Base-by-base conservation (phyloP, 1,140 invertebrate genomes). In the Homalodisca vitripennis region DNA sequence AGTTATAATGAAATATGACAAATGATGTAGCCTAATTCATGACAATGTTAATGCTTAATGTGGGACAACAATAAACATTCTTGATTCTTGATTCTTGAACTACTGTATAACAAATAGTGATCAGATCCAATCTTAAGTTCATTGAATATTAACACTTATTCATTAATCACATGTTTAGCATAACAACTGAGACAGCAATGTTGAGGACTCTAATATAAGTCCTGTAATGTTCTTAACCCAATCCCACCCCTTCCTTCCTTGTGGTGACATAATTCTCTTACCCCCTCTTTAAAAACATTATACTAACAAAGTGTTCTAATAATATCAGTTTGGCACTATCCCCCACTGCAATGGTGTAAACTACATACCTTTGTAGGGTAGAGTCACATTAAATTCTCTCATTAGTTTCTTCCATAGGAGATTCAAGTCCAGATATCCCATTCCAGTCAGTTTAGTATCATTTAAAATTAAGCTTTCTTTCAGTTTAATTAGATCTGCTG, bases 381-480 rank as follows among this genome's bases (percentile, higher is more conserved):
- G 81, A 63, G 79, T 69, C 66, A 86, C 82, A 63, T 80, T 77
- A 27, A 79, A 78, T 30, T 82, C 77, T 55, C 82, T 81, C 1
- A 78, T 77, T 13, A 87, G 73, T 73, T 82, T 81, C 64, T 78
- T 80, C 85, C 85, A 86, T 0, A 87, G 75, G 32, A 78, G 69
- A 22, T 80, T 73, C 26, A 87, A 71, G 75, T 87, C 86, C 20
- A 87, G 62, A 70, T 81, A 86, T 20, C 81, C 82, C 62, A 77
- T 71, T 3, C 81, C 78, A 69, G 22, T 79, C 77, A 57, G 88
- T 75, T 60, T 86, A 84, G 64, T 88, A 75, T 81, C 62, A 82
- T 79, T 29, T 80, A 78, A 55, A 88, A 81, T 78, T 88, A 83
- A 20, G 92, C 85, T 69, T 94, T 74, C 80, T 75, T 27, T 87